These are phyloP conservation scores for Drosophila kurseongensis DNA, from an alignment of 1,140 invertebrate species.

Conservation along the genomic window DNA sequence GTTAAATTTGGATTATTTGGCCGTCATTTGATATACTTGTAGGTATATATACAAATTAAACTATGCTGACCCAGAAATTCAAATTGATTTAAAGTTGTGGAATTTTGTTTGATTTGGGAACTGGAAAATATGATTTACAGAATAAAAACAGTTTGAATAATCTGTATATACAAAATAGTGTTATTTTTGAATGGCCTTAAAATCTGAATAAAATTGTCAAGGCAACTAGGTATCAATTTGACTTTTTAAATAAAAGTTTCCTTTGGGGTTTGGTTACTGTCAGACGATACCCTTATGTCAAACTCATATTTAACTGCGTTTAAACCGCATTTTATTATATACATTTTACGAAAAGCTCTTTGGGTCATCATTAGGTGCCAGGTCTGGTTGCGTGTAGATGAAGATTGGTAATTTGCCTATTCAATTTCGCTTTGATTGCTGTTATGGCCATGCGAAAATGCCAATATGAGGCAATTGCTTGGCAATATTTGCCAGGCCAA, in stretches of 20 bases:
- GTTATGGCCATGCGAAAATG: constrained; percentile 39
- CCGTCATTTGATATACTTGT: neutral
- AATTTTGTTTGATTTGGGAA: neutral
- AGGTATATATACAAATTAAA: too few species aligned
- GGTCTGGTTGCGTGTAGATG: constrained; percentile 17
- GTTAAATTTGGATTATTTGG: neutral
- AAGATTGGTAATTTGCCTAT: constrained; percentile 53
- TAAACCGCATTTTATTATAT: constrained; percentile 10
- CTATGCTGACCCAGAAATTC: too few species aligned
- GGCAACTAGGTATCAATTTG: too few species aligned
- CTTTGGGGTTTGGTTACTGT: neutral
- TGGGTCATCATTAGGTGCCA: neutral
- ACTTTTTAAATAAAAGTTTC: neutral
- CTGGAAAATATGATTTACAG: too few species aligned
- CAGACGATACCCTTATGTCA: constrained; percentile 4
- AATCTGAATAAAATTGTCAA: neutral
- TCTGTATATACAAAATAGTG: too few species aligned
- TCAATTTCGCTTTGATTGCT: constrained; percentile 52
- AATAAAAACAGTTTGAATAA: too few species aligned
- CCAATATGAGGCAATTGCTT: constrained; percentile 45
- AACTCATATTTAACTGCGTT: constrained; percentile 13
- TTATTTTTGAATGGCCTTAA: neutral
- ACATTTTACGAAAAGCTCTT: constrained; percentile 25
- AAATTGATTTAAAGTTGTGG: too few species aligned
- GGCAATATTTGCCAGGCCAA: constrained; percentile 62